These are phyloP conservation scores for Listronotus oregonensis DNA, from an alignment of 1,140 invertebrate genomes.

Conservation along the genomic window DNA sequence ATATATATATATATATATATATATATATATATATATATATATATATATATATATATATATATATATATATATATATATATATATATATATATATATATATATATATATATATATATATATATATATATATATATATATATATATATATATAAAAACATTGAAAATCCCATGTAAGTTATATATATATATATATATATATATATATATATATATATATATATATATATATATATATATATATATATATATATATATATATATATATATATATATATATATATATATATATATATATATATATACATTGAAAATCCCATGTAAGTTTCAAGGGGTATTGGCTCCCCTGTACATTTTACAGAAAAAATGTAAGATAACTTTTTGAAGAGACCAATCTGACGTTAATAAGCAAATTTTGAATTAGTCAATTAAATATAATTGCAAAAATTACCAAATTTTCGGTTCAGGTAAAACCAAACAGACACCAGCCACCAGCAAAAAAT, in stretches of 20 bases:
- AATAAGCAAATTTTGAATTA: too few species aligned
- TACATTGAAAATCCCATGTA: too few species aligned
- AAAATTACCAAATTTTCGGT: too few species aligned
- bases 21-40: conserved; percentile 9
- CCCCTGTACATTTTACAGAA: too few species aligned
- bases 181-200: conserved; percentile 7
- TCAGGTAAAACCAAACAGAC: too few species aligned
- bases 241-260: conserved; percentile 10
- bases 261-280: conserved; percentile 12
- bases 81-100: conserved; percentile 7
- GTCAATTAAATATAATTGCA: too few species aligned
- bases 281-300: conserved; percentile 5
- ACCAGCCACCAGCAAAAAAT: too few species aligned
- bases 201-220: conserved; percentile 7
- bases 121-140: conserved; percentile 12
- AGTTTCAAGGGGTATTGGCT: too few species aligned
- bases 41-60: conserved; percentile 10
- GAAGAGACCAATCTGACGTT: too few species aligned
- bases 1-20: conserved; percentile 10
- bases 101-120: conserved; percentile 12
- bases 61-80: conserved; percentile 8
- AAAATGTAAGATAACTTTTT: too few species aligned
- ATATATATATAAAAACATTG: not conserved
- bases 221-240: conserved; percentile 12
- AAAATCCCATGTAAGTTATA: not conserved